These are phyloP conservation scores for Nowickia ferox DNA, from an alignment of 2,888 invertebrate genomes.

Conservation along the genomic window DNA sequence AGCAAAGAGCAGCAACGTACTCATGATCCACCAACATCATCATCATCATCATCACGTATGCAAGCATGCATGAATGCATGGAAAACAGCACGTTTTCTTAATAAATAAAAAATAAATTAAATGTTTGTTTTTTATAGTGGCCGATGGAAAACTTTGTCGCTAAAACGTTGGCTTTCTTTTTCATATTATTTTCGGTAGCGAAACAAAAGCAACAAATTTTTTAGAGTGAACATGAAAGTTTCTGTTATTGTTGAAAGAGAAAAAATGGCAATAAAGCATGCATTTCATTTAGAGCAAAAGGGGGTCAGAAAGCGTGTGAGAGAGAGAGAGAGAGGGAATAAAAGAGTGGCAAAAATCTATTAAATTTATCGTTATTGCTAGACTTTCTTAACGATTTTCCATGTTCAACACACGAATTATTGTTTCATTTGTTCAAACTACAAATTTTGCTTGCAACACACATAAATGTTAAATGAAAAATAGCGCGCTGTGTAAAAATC, in stretches of 20 bases:
- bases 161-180: slow-evolving; percentile 25
- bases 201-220: slow-evolving; percentile 47
- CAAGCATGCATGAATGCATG: slow-evolving; percentile 56
- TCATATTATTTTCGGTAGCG: neutral
- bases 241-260: neutral
- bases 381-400: slow-evolving; percentile 62
- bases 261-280: slow-evolving; percentile 15
- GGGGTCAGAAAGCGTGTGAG: neutral
- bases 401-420: slow-evolving; percentile 52
- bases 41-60: slow-evolving; percentile 39
- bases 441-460: slow-evolving; percentile 31
- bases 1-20: slow-evolving; percentile 2
- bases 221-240: slow-evolving; percentile 31
- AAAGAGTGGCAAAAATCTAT: slow-evolving; percentile 43
- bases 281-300: neutral
- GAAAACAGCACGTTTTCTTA: slow-evolving; percentile 65
- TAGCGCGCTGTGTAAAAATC: slow-evolving; percentile 40
- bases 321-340: neutral
- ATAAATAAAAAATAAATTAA: slow-evolving; percentile 53
- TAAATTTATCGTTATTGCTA: slow-evolving; percentile 68
- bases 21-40: slow-evolving; percentile 38
- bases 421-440: slow-evolving; percentile 51
- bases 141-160: slow-evolving; percentile 31
- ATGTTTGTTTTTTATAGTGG: slow-evolving; percentile 45
- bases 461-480: slow-evolving; percentile 30